These are phyloP conservation scores for Mythimna vitellina DNA, from an alignment of 2,888 invertebrate species.

Conservation along the genomic window DNA sequence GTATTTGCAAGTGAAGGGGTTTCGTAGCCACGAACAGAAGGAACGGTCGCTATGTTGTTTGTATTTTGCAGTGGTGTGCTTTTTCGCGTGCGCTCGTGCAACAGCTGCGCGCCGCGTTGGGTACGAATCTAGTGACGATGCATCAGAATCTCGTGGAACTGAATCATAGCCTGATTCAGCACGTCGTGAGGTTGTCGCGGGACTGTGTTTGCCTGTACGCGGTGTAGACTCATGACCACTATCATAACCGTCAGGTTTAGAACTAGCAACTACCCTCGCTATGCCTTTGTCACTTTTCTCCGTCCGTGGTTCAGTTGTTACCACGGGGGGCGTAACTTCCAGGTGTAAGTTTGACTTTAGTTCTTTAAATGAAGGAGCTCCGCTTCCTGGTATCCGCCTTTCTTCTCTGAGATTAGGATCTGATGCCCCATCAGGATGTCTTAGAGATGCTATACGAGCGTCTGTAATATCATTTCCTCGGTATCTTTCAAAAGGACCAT, in stretches of 20 bases:
- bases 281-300: constrained; percentile 92
- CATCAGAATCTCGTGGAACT: constrained; percentile 96
- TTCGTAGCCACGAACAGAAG: constrained; percentile 94
- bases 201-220: constrained; percentile 95
- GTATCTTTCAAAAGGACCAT: constrained; percentile 93
- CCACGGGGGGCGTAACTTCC: constrained; percentile 89
- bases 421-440: constrained; percentile 98
- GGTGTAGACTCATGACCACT: constrained; percentile 96
- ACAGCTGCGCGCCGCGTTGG: constrained; percentile 88
- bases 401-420: constrained; percentile 96
- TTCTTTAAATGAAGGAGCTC: constrained; percentile 92
- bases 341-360: constrained; percentile 87
- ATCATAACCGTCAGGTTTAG: constrained; percentile 94
- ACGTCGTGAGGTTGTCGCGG: constrained; percentile 94
- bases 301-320: constrained; percentile 90
- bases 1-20: constrained; percentile 94
- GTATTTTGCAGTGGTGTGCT: constrained; percentile 91
- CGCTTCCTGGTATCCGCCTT: constrained; percentile 91
- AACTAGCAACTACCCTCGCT: constrained; percentile 92
- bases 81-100: constrained; percentile 87
- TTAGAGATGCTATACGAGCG: constrained; percentile 92
- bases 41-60: constrained; percentile 93
- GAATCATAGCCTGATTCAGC: constrained; percentile 98
- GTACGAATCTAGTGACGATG: constrained; percentile 95
- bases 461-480: constrained; percentile 88